phyloP scores from a whole-genome alignment of 1,140 invertebrate genomes.

The Dryas iulia region DNA sequence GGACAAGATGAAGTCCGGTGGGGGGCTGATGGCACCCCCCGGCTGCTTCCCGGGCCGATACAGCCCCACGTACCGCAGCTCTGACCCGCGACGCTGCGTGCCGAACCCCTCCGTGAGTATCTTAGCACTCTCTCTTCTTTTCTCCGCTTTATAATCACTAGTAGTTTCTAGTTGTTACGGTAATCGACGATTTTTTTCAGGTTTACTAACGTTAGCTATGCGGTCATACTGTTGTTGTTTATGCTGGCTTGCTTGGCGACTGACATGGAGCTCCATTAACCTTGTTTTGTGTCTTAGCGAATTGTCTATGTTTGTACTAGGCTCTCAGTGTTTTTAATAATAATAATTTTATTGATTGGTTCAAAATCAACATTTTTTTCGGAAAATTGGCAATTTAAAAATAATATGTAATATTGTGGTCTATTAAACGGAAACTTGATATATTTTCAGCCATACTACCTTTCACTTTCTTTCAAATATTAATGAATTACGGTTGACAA shows the following conservation, averaged over 20 bases:
- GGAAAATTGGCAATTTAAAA: background rate
- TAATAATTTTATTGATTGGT: background rate
- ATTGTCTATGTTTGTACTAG: slow-evolving; percentile 23
- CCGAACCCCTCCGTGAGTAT: slow-evolving; percentile 78
- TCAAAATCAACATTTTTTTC: background rate
- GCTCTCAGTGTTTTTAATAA: slow-evolving; percentile 15
- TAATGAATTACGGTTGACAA: background rate
- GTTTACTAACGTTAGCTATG: slow-evolving; percentile 36
- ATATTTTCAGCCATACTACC: background rate
- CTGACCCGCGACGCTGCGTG: slow-evolving; percentile 74
- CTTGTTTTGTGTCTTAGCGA: slow-evolving; percentile 28
- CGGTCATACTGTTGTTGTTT: slow-evolving; percentile 37
- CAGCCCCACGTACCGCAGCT: slow-evolving; percentile 76
- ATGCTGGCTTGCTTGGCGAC: slow-evolving; percentile 52
- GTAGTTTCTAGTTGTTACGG: no score
- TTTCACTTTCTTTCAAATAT: background rate
- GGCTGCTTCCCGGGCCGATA: slow-evolving; percentile 77
- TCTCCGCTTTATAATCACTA: no score
- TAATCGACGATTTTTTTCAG: slow-evolving; percentile 33
- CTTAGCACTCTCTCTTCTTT: background rate
- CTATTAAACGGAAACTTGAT: background rate
- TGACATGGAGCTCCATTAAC: slow-evolving; percentile 39
- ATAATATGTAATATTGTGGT: background rate
- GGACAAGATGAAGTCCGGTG: slow-evolving; percentile 79
- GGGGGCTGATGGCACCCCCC: slow-evolving; percentile 76